A percentile compares a stretch with the other conserved stretches of the same genome.
Evolutionary conservation across 1,140 invertebrate species (phyloP).

Genomic region (Pinna nobilis): DNA sequence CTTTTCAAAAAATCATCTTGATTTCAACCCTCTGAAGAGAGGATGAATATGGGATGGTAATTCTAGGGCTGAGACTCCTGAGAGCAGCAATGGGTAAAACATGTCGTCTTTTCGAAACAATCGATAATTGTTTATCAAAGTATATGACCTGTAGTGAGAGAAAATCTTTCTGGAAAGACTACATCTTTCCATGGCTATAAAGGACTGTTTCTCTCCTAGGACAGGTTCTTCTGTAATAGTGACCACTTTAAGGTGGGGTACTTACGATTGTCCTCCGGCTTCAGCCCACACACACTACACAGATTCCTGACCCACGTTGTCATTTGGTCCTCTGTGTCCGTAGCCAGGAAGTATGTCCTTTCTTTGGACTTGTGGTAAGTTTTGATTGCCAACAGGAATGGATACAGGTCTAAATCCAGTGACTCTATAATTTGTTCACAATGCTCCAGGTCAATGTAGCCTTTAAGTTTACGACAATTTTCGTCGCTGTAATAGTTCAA

Average conservation of each 20-base stretch:
- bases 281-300: constrained; percentile 92
- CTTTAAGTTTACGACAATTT: constrained; percentile 89
- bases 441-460: constrained; percentile 93
- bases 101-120: too few species aligned
- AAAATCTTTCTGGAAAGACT: too few species aligned
- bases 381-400: constrained; percentile 66
- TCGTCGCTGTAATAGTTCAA: constrained; percentile 94
- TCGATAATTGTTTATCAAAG: too few species aligned
- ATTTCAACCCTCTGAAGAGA: too few species aligned
- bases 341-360: constrained; percentile 92
- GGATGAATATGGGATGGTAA: too few species aligned
- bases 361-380: constrained; percentile 75
- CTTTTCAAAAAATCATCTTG: too few species aligned
- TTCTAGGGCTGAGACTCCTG: too few species aligned
- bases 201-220: neutral
- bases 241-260: neutral
- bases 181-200: too few species aligned
- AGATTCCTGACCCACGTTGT: constrained; percentile 95
- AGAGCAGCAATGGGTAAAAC: too few species aligned
- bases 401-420: constrained; percentile 65
- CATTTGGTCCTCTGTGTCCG: constrained; percentile 93
- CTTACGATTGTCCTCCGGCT: constrained; percentile 81
- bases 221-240: neutral
- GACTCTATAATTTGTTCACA: constrained; percentile 89
- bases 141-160: too few species aligned